Base-by-base conservation (phyloP, 2,797 vertebrate species). In the Cossypha dichroa region DNA sequence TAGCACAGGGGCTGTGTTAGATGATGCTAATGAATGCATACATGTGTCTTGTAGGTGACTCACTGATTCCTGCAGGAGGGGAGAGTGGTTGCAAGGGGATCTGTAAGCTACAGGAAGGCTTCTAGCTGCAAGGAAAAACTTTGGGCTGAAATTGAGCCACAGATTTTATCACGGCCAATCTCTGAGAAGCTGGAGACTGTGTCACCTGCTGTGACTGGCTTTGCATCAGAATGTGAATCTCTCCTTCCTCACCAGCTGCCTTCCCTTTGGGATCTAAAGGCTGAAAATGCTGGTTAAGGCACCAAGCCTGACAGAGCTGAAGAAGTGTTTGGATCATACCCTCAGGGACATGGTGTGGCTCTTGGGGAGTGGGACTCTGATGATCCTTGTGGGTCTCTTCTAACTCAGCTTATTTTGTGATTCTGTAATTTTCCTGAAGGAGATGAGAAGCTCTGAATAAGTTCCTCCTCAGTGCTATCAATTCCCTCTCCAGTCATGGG, bases 341-440 rank as follows among this genome's bases (percentile, higher is more conserved):
- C 29, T 45, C 1, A 0, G 33, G 72, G 23, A 68, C 4, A 13
- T 7, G 23, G 33, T n/a, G 28, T 11, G 19, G 33, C 38, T 29
- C 7, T 29, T 0, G 0, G 13, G 15, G 28, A 59, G 23, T 29
- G 28, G 10, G 22, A 51, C 54, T 58, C 2, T 51, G 0, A n/a
- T n/a, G 52, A 58, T 36, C 17, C 22, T 58, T 36, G n/a, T 45
- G 19, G 5, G 19, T 68, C 9, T 67, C 19, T 60, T 52, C 19
- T 46, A 75, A 11, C 23, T 59, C 72, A 60, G 29, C 4, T 45
- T 45, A 45, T 60, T 60, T 22, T 43, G 45, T 41, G 41, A 56
- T 62, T 82, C 22, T 70, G 18, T 36, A 8, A 52, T 22, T 60
- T 77, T 33, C 14, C 62, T 56, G 28, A 79, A 72, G 34, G 43